Base-by-base conservation (phyloP, 2,113 vertebrate species). In the Eudorcas thomsonii region DNA sequence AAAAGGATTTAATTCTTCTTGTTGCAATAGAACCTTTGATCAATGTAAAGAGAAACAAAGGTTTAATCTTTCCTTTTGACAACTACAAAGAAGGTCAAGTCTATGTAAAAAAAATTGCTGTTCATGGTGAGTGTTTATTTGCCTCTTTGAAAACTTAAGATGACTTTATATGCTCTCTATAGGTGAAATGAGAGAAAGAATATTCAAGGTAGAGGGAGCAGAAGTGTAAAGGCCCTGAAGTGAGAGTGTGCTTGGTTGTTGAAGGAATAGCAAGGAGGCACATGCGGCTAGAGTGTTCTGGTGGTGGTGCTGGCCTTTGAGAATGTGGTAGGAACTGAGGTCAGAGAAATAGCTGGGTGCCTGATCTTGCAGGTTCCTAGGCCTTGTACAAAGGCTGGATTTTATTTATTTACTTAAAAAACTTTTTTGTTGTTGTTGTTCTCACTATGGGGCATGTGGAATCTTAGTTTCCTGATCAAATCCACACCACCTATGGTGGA, bases 1-100 rank as follows among this genome's bases (percentile, higher is more conserved):
- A 99, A 98, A 96, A 98, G 96, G 99, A 99, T 95, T 98, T 99
- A 54, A 98, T 94, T 45, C 98, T 99, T 97, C 98, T 99, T 54
- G 57, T 98, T 16, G 94, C 99, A 23, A 98, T 99, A 95, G 99
- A 99, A 78, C 98, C 96, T 39, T 48, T 99, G 84, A 78, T 99
- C 55, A 99, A 98, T n/a, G 88, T 98, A 39, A 98, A 99, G 96
- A 99, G 83, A 97, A 97, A 55, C 93, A 97, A 92, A 43, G 94
- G 77, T 1, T 14, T 30, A 45, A 84, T 98, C 83, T 94, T 96
- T 85, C 0, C 95, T 92, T 82, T 30, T 43, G 98, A 97, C 81
- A 91, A 77, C 17, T 91, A 39, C n/a, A 97, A 50, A n/a, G 97
- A 96, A 88, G 95, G 91, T 95, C 82, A 83, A n/a, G 16, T 11